phyloP scores from a whole-genome alignment of 1,140 invertebrate genomes.

The Drosophila hydei region DNA sequence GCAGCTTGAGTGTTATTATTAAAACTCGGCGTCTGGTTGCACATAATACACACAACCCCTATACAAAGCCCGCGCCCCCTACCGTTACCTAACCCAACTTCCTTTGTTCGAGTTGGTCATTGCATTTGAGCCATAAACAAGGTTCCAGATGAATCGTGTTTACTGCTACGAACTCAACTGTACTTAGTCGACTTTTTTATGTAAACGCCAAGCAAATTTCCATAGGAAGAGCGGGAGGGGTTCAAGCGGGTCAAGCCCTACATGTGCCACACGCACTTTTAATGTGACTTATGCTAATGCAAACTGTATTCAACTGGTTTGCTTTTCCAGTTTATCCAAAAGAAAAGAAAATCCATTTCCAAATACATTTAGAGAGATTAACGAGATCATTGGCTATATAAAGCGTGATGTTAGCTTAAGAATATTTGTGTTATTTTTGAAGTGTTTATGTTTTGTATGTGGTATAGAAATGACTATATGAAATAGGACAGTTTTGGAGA shows the following conservation, averaged over 20 bases:
- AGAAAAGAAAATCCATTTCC: background rate
- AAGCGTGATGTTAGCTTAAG: too few relatives aligned
- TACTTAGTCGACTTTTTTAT: conserved; percentile 47
- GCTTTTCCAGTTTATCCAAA: background rate
- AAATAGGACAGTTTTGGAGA: too few relatives aligned
- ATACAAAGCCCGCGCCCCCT: background rate
- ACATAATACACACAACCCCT: conserved; percentile 13
- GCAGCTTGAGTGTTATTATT: conserved; percentile 53
- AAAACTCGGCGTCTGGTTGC: conserved; percentile 61
- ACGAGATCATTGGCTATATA: too few relatives aligned
- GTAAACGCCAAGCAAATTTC: conserved; percentile 54
- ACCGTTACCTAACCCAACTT: too few relatives aligned
- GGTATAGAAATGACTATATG: too few relatives aligned
- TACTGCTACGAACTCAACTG: conserved; percentile 14
- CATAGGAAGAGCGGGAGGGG: background rate
- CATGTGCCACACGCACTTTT: conserved; percentile 23
- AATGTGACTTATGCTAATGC: conserved; percentile 5
- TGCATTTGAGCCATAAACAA: conserved; percentile 26
- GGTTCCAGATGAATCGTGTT: conserved; percentile 49
- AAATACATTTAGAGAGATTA: too few relatives aligned
- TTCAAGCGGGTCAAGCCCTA: conserved; percentile 27
- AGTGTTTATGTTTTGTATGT: too few relatives aligned
- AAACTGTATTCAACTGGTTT: conserved; percentile 30
- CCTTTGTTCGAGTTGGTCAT: background rate
- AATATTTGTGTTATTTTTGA: too few relatives aligned